These are phyloP conservation scores for Pammene aurita DNA, from an alignment of 2,888 invertebrate genomes.

Conservation along the genomic window DNA sequence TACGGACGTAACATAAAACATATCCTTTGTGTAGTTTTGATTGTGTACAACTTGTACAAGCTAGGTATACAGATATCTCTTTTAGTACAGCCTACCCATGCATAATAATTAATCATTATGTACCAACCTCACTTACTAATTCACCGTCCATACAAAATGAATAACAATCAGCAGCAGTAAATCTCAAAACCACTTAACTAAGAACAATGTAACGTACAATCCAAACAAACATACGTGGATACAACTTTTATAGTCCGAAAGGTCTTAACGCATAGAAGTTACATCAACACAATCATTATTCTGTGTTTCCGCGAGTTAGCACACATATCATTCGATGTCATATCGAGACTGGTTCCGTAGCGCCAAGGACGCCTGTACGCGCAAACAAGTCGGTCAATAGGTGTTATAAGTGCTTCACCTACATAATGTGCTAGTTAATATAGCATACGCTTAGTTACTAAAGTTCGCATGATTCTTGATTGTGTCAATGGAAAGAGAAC, in stretches of 20 bases:
- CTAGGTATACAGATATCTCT: background rate
- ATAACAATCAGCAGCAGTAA: conserved; percentile 13
- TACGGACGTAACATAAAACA: too few relatives aligned
- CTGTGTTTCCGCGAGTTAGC: background rate
- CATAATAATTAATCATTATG: background rate
- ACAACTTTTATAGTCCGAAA: background rate
- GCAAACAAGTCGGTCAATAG: conserved; percentile 17
- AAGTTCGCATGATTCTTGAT: background rate
- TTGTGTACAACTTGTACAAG: too few relatives aligned
- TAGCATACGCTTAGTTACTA: background rate
- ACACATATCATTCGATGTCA: conserved; percentile 11
- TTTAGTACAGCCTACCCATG: background rate
- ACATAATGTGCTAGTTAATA: conserved; percentile 8
- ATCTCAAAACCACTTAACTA: conserved; percentile 19
- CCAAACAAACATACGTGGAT: background rate
- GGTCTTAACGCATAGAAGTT: background rate
- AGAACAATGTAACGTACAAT: conserved; percentile 13
- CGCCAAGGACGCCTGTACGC: conserved; percentile 5
- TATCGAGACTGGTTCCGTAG: conserved; percentile 12
- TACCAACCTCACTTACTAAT: background rate
- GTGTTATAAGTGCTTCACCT: background rate
- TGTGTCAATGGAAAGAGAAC: background rate
- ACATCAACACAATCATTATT: background rate
- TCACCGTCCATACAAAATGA: conserved; percentile 1
- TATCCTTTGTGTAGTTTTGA: too few relatives aligned